These are phyloP conservation scores for Tachystola acroxantha DNA, from an alignment of 2,888 invertebrate species.

Conservation along the genomic window DNA sequence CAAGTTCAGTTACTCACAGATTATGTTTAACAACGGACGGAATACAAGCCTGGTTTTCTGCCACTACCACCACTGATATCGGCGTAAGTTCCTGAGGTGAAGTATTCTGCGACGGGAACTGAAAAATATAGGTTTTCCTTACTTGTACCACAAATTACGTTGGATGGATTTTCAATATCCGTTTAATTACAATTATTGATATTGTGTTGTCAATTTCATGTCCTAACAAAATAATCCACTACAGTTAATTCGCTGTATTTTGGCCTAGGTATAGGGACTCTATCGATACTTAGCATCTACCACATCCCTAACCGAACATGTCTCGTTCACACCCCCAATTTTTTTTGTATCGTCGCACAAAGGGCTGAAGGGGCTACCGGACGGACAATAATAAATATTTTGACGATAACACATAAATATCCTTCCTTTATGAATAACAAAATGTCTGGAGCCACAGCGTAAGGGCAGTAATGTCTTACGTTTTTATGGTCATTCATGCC, in stretches of 20 bases:
- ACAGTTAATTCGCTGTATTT: too few relatives aligned
- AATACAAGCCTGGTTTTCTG: too few relatives aligned
- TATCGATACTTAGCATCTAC: conserved; percentile 19
- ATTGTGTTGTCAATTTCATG: too few relatives aligned
- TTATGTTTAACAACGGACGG: background rate
- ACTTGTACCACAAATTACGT: too few relatives aligned
- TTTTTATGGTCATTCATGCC: conserved; percentile 58
- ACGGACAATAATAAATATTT: conserved; percentile 77
- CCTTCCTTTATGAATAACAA: conserved; percentile 73
- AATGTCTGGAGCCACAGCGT: conserved; percentile 55
- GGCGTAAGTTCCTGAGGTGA: too few relatives aligned
- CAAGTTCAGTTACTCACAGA: too few relatives aligned
- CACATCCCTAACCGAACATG: conserved; percentile 38
- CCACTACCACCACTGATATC: too few relatives aligned
- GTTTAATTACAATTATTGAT: too few relatives aligned
- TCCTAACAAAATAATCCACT: too few relatives aligned
- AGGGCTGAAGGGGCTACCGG: conserved; percentile 64
- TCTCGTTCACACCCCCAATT: conserved; percentile 65
- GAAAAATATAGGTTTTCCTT: too few relatives aligned
- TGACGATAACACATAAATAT: conserved; percentile 77
- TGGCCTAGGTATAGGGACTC: background rate
- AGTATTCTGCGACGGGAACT: too few relatives aligned
- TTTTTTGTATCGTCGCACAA: conserved; percentile 67
- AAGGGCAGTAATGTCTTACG: conserved; percentile 54
- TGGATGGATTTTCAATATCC: too few relatives aligned